These are phyloP conservation scores for Molothrus aeneus DNA, from an alignment of 2,797 vertebrate genomes.

Conservation along the genomic window DNA sequence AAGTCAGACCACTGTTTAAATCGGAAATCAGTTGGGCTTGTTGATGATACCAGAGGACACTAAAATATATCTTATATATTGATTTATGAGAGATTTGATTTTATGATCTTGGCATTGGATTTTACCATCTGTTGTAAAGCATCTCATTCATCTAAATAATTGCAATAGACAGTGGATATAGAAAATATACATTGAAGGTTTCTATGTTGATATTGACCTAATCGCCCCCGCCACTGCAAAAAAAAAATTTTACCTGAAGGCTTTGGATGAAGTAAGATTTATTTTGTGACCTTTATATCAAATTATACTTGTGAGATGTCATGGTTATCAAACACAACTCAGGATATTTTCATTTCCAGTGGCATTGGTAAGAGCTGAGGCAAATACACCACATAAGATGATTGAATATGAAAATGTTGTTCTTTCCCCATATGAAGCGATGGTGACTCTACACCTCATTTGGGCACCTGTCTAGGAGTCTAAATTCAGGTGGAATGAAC, in stretches of 20 bases:
- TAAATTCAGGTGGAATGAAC: background rate
- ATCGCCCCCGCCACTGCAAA: rapidly evolving
- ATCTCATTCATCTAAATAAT: background rate
- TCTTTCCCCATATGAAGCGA: background rate
- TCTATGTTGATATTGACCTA: background rate
- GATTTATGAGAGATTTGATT: background rate
- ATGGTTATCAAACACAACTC: background rate
- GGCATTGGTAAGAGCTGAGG: background rate
- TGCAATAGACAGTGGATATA: background rate
- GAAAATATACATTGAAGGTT: background rate
- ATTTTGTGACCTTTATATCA: background rate
- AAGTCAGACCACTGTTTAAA: background rate
- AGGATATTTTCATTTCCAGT: background rate
- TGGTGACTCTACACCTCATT: background rate
- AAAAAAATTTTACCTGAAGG: background rate
- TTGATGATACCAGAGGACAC: background rate
- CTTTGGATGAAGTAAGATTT: background rate
- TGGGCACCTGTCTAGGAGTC: background rate
- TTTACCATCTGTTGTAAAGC: background rate
- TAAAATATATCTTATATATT: background rate
- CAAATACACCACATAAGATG: background rate
- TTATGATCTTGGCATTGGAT: background rate
- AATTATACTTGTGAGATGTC: background rate
- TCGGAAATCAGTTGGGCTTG: background rate
- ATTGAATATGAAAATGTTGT: background rate